Conservation (phyloP, 1,140 invertebrate genomes). For the Caenorhabditis inopinata region DNA sequence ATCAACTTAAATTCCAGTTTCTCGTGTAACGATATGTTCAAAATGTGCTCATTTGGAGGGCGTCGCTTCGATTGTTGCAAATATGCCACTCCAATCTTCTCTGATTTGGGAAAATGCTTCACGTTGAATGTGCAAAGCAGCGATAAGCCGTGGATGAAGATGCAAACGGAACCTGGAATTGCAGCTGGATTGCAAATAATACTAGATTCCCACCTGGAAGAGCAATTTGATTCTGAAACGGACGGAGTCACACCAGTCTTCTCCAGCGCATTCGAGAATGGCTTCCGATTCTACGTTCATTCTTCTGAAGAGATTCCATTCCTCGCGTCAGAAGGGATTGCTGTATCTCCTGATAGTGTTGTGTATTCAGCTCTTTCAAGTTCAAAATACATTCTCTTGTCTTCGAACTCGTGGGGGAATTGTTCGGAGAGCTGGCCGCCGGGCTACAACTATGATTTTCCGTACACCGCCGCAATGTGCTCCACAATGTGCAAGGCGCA, state of each 20-base stretch:
- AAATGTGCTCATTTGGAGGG: slow-evolving; percentile 58
- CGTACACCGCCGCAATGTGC: slow-evolving; percentile 59
- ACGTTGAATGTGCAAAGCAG: slow-evolving; percentile 28
- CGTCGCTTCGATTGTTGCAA: slow-evolving; percentile 60
- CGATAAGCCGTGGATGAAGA: slow-evolving; percentile 52
- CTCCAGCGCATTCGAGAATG: slow-evolving; percentile 57
- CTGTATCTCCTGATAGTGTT: slow-evolving; percentile 58
- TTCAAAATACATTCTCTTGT: slow-evolving; percentile 46
- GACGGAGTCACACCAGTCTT: slow-evolving; percentile 43
- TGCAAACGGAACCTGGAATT: slow-evolving; percentile 58
- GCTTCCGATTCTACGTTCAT: slow-evolving; percentile 61
- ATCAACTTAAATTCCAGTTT: slow-evolving; percentile 42
- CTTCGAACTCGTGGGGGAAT: slow-evolving; percentile 55
- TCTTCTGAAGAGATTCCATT: slow-evolving; percentile 53
- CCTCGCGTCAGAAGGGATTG: slow-evolving; percentile 60
- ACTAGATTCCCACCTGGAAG: slow-evolving; percentile 60
- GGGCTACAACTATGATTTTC: slow-evolving; percentile 35
- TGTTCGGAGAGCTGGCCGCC: slow-evolving; percentile 59
- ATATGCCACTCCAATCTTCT: slow-evolving; percentile 55
- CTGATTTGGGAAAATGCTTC: slow-evolving; percentile 60
- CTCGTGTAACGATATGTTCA: slow-evolving; percentile 54
- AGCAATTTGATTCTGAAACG: slow-evolving; percentile 52
- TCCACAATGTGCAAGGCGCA: slow-evolving; percentile 53
- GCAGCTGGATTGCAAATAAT: slow-evolving; percentile 56
- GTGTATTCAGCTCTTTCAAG: slow-evolving; percentile 61